Conservation (phyloP, 2,797 vertebrate genomes). For the Rhinella marina region DNA sequence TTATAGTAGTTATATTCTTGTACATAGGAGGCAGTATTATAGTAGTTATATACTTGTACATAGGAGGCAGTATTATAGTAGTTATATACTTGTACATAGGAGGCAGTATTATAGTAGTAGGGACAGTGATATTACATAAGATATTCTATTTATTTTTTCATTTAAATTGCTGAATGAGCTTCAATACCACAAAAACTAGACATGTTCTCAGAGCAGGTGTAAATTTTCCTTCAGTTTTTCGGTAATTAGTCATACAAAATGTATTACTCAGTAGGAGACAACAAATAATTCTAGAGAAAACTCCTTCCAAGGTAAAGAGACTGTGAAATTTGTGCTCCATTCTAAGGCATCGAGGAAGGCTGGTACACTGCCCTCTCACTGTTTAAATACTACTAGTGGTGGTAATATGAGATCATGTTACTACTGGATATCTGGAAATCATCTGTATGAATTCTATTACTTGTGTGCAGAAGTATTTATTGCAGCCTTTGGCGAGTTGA, state of each 20-base stretch:
- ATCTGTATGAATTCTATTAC: background rate
- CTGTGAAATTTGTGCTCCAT: background rate
- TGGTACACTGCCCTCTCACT: background rate
- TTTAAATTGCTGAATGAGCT: background rate
- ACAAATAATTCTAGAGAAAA: background rate
- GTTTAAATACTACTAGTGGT: background rate
- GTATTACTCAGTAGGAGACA: too few relatives aligned
- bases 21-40: background rate
- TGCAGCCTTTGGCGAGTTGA: background rate
- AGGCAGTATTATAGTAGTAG: background rate
- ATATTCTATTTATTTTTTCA: background rate
- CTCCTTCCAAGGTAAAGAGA: background rate
- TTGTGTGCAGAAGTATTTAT: background rate
- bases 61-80: too few relatives aligned
- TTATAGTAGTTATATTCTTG: constrained; percentile 13
- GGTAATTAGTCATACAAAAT: background rate
- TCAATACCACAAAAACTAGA: background rate
- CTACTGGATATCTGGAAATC: background rate
- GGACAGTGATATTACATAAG: background rate
- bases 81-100: too few relatives aligned
- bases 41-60: constrained; percentile 10
- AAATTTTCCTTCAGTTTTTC: background rate
- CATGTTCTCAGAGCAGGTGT: background rate
- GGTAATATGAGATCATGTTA: background rate
- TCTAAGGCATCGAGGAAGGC: too few relatives aligned